phyloP scores from a whole-genome alignment of 2,888 invertebrate species.

The Erannis defoliaria region DNA sequence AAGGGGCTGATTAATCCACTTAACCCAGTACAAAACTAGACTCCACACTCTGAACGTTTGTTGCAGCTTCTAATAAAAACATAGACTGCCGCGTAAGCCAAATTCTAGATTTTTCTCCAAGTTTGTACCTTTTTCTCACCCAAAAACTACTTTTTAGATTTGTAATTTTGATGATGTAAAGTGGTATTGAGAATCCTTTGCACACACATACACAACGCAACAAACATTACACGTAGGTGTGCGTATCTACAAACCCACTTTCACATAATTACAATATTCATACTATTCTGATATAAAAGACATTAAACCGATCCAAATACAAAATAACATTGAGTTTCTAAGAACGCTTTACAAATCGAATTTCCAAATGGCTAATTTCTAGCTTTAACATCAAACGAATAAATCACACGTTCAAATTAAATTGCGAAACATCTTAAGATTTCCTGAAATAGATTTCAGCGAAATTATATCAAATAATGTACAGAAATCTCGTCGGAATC shows the following conservation, averaged over 20 bases:
- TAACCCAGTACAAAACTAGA: constrained; percentile 27
- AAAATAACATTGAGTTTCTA: background rate
- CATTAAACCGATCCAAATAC: constrained; percentile 1
- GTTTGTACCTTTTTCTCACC: too few relatives aligned
- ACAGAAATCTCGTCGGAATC: constrained; percentile 17
- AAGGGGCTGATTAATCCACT: constrained; percentile 34
- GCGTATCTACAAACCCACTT: too few relatives aligned
- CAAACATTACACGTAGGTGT: too few relatives aligned
- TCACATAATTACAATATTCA: too few relatives aligned
- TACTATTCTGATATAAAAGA: background rate
- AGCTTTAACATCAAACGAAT: constrained; percentile 13
- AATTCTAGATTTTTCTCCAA: too few relatives aligned
- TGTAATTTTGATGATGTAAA: too few relatives aligned
- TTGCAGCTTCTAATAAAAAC: background rate
- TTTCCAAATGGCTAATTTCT: constrained; percentile 13
- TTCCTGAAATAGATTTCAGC: background rate
- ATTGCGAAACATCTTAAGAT: constrained; percentile 1
- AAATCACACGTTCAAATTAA: constrained; percentile 11
- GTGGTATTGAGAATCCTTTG: too few relatives aligned
- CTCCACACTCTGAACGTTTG: constrained; percentile 15
- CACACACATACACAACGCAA: too few relatives aligned
- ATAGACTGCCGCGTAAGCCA: background rate
- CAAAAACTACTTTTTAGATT: too few relatives aligned
- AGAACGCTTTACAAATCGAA: constrained; percentile 6
- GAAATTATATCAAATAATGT: constrained; percentile 12